Evolutionary conservation across 2,888 invertebrate genomes (phyloP), one percentile per base, ranked within the genome.

Genomic region (Xestobium rufovillosum): DNA sequence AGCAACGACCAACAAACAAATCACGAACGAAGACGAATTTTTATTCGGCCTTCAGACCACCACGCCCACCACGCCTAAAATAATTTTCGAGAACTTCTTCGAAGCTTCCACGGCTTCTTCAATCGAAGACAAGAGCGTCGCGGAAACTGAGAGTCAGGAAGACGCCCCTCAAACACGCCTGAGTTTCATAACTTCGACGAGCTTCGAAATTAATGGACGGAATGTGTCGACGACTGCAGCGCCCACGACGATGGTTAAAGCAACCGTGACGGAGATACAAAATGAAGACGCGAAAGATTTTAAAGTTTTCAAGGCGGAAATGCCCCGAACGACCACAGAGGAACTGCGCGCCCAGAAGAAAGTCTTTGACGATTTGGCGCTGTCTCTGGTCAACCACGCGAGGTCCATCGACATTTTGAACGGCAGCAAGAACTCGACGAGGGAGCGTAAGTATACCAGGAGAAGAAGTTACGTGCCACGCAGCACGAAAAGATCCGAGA

Each of bases 111-210:
- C 49, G 34, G 48, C 36, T n/a, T 25, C 45, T 34, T 46, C 51
- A 33, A 46, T 19, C 6, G n/a, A 19, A 19, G 32, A 34, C 17
- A n/a, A n/a, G n/a, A n/a, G n/a, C n/a, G n/a, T n/a, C n/a, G 31
- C 23, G 32, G 23, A 19, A 19, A 19, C 23, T n/a, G 23, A 19
- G 6, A 19, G n/a, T n/a, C 26, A 9, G 15, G 32, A 19, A 12
- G 35, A 12, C 38, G 41, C 30, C 40, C 52, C 63, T 16, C 45
- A 51, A 23, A 68, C 67, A 4, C 68, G 67, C 41, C 70, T 70
- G 51, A 73, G 72, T 36, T 67, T 66, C 9, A 67, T 67, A 41
- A 72, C 71, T 31, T 72, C 72, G 2, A 68, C 72, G 3, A 74
- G 70, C 53, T 65, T 69, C 34, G 65, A 71, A 52, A 64, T 73